Percentiles rank a stretch among this genome's conserved stretches.
phyloP scores from a whole-genome alignment of 2,888 invertebrate genomes.

The Hybos culiciformis region DNA sequence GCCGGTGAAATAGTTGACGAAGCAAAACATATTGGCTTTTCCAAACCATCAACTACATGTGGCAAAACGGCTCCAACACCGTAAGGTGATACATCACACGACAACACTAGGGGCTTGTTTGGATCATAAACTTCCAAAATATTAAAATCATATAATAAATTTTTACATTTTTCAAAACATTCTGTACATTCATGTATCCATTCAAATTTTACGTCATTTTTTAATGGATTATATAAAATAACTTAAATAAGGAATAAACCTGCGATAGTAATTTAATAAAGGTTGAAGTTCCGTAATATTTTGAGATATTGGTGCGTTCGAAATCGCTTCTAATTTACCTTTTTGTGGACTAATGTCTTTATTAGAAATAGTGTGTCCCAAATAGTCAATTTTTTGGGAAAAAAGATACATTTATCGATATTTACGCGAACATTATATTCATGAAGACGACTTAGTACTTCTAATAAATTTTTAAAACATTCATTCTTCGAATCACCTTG shows the following conservation, averaged over 20 bases:
- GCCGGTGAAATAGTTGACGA: slow-evolving; percentile 9
- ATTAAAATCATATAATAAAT: slow-evolving; percentile 4
- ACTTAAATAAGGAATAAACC: slow-evolving; percentile 11
- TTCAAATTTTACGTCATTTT: too few species aligned
- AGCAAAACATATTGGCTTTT: slow-evolving; percentile 12
- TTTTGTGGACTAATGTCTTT: slow-evolving; percentile 8
- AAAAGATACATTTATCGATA: slow-evolving; percentile 10
- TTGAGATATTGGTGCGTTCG: slow-evolving; percentile 10
- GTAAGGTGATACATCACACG: slow-evolving; percentile 10
- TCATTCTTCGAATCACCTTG: slow-evolving; percentile 13
- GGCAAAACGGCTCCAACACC: slow-evolving; percentile 9
- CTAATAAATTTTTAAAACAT: slow-evolving; percentile 9
- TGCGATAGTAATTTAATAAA: slow-evolving; percentile 11
- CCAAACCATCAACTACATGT: slow-evolving; percentile 11
- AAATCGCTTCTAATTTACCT: slow-evolving; percentile 12
- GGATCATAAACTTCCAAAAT: slow-evolving; percentile 10
- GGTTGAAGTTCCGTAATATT: too few species aligned
- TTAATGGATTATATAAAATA: slow-evolving; percentile 13
- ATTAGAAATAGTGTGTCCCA: slow-evolving; percentile 9
- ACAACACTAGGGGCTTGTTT: slow-evolving; percentile 8
- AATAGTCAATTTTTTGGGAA: slow-evolving; percentile 7
- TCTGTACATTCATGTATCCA: slow-evolving; percentile 9
- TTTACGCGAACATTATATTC: slow-evolving; percentile 12
- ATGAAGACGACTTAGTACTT: slow-evolving; percentile 11
- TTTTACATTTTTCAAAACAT: slow-evolving; percentile 8